Evolutionary conservation across 2,113 vertebrate species (phyloP), one percentile per base, ranked within the genome.

Genomic region (Scopus umbretta): DNA sequence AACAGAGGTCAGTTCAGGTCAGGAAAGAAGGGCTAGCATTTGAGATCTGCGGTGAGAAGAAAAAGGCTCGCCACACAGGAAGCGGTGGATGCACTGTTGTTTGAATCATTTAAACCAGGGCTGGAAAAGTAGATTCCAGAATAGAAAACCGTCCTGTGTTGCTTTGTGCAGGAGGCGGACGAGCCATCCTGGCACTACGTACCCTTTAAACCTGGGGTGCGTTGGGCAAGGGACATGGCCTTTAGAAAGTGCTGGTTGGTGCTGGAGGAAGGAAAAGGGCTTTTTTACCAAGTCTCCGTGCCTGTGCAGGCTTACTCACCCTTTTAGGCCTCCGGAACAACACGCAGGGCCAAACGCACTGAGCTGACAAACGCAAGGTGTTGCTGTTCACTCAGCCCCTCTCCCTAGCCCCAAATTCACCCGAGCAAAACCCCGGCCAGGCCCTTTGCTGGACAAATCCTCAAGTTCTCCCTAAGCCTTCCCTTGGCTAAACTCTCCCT

Each of bases 261-360:
- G 50, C 16, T 12, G 21, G 16, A 8, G 23, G 21, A 22, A 59
- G 23, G 30, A 22, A 34, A 82, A 61, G 8, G n/a, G 16, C 1
- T 52, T 65, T 72, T 58, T 73, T 4, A 9, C 7, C 7, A 4
- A 22, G 2, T 21, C 40, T 16, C 27, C 42, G 25, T 3, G 1
- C 20, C n/a, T 20, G 0, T 2, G 9, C 16, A 9, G 38, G 40
- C 25, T 21, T 38, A 10, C 14, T 72, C 34, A 5, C 5, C 6
- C 23, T 53, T 30, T 45, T 1, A 20, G 49, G 58, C 23, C 40
- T 65, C 43, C 29, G 75, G 53, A 34, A 29, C 13, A 23, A 13
- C 11, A 6, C 1, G 0, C 5, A 10, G 32, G 63, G 50, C 56
- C 40, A 34, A 45, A 49, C 0, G 10, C 45, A 14, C 20, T 1